phyloP scores from a whole-genome alignment of 2,888 invertebrate genomes.

The Erebia ligea region DNA sequence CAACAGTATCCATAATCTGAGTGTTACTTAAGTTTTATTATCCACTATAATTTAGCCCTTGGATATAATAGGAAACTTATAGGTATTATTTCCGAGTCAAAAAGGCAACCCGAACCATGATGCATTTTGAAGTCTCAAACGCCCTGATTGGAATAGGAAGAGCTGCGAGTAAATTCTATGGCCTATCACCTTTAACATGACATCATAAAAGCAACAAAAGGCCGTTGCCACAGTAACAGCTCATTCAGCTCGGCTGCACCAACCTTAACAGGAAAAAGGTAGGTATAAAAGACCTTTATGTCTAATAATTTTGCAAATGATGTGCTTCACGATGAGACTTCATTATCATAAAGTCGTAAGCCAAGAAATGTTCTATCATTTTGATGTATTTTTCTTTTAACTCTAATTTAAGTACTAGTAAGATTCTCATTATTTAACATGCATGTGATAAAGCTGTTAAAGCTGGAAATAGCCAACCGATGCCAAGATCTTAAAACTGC shows the following conservation, averaged over 20 bases:
- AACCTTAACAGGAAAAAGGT: neutral
- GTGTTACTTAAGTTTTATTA: no score
- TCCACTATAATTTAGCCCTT: no score
- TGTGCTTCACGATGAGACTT: conserved; percentile 2
- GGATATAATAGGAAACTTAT: no score
- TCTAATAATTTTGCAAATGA: conserved; percentile 4
- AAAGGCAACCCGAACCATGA: no score
- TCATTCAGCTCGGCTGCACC: conserved; percentile 1
- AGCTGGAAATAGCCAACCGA: no score
- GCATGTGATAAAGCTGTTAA: no score
- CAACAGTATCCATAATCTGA: no score
- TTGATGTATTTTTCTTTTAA: neutral
- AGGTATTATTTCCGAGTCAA: no score
- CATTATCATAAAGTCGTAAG: neutral
- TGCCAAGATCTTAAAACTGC: no score
- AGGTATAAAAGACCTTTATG: neutral
- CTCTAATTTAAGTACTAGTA: neutral
- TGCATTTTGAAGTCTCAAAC: no score
- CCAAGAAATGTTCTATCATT: neutral
- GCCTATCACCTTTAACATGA: neutral
- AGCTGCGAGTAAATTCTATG: neutral
- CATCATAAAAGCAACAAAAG: neutral
- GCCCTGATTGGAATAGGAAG: neutral
- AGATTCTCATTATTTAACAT: no score
- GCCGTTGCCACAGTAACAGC: neutral